Evolutionary conservation across 2,888 invertebrate genomes (phyloP).

Genomic region (Agrochola lychnidis): DNA sequence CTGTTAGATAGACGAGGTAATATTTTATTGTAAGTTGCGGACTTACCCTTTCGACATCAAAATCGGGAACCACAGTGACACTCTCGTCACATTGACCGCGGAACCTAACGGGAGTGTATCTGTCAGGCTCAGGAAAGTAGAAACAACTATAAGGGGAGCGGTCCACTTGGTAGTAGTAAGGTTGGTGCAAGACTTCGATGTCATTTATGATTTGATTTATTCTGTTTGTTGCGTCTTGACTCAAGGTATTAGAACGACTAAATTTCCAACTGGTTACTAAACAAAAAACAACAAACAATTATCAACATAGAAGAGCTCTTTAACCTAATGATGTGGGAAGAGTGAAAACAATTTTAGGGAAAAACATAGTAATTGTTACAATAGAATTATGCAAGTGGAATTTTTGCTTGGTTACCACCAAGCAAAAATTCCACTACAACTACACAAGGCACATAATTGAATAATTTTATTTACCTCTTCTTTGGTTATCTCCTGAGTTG

Average conservation of each 20-base stretch:
- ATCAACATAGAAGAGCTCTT: neutral
- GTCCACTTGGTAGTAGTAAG: conserved; percentile 68
- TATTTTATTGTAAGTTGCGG: neutral
- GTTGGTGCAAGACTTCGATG: conserved; percentile 71
- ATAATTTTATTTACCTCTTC: conserved; percentile 76
- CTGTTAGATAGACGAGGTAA: neutral
- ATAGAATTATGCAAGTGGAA: neutral
- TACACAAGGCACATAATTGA: no score
- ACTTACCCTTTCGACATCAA: conserved; percentile 61
- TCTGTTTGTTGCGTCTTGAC: conserved; percentile 57
- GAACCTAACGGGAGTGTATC: conserved; percentile 50
- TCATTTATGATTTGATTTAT: conserved; percentile 68
- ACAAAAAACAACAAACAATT: neutral
- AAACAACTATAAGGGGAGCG: conserved; percentile 68
- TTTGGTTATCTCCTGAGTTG: conserved; percentile 80
- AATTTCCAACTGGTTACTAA: conserved; percentile 81
- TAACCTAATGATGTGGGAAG: rapidly evolving
- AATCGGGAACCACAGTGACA: conserved; percentile 53
- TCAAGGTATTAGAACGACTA: conserved; percentile 71
- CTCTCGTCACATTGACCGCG: conserved; percentile 56
- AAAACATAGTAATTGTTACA: no score
- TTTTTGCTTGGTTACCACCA: neutral
- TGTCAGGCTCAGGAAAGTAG: conserved; percentile 61
- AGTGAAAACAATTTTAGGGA: neutral
- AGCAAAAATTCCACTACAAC: no score